These are phyloP conservation scores for Sinopyrophorus schimmeli DNA, from an alignment of 2,888 invertebrate species.

Conservation along the genomic window DNA sequence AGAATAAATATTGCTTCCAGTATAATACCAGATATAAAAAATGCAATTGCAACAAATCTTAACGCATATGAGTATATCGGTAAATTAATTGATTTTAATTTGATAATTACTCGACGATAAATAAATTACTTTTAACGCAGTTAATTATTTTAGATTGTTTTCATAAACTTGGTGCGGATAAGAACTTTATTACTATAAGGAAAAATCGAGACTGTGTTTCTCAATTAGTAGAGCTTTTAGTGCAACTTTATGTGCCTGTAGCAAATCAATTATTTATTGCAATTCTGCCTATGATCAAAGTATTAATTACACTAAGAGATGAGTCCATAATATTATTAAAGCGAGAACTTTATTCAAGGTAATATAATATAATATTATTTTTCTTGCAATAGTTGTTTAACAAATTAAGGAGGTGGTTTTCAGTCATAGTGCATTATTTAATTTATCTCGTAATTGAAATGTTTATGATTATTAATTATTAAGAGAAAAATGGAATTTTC, in stretches of 20 bases:
- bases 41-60: constrained; percentile 61
- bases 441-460: no score
- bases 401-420: no score
- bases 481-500: no score
- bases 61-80: constrained; percentile 63
- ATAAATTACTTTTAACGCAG: no score
- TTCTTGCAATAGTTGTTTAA: no score
- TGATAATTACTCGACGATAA: no score
- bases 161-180: constrained; percentile 58
- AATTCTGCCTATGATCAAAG: constrained; percentile 68
- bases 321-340: constrained; percentile 71
- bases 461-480: no score
- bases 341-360: constrained; percentile 76
- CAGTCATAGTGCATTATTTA: no score
- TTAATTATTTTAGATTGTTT: constrained; percentile 58
- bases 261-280: constrained; percentile 65
- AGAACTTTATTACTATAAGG: no score
- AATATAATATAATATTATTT: no score
- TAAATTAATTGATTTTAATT: no score
- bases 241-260: constrained; percentile 53
- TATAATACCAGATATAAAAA: constrained; percentile 60
- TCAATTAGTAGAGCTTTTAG: constrained; percentile 52
- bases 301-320: constrained; percentile 69
- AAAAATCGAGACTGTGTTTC: constrained; percentile 54
- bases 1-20: constrained; percentile 59